Evolutionary conservation across 2,797 vertebrate species (phyloP), one percentile per base, ranked within the genome.

Genomic region (Neosilurus mollespiculum): DNA sequence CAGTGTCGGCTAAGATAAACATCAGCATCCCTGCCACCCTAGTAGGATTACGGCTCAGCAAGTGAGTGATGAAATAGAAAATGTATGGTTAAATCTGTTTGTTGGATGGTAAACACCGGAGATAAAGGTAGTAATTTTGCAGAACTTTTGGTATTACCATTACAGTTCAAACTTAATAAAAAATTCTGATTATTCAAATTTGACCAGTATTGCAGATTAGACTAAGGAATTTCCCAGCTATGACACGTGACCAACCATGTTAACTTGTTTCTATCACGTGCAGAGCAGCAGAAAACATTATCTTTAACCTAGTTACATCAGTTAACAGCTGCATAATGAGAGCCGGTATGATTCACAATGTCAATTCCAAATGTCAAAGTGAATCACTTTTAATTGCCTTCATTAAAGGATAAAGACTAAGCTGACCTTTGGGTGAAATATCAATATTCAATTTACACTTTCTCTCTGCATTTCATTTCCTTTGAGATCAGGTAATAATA

Each of bases 221-320:
- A 76, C 14, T n/a, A 18, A 70, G 79, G 49, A 79, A 84, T 83
- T 75, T 86, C 67, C 37, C 77, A 80, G 66, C 49, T 20, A 10
- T 64, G 59, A 34, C n/a, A 15, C 51, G 15, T 30, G 43, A 20
- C 22, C 30, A 80, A 59, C 72, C 77, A 84, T 91, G 84, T 88
- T 67, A 83, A 88, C 85, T 89, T 88, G 85, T 86, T 88, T 90
- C 82, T 86, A 88, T 89, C 87, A 85, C 82, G 84, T 77, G 75
- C 85, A 86, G 88, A 89, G 88, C 77, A 88, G 86, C 85, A 87
- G 88, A 90, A 89, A 80, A 86, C 87, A 90, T 90, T 89, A 89
- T 89, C 86, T 88, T 58, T 2, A 49, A 30, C 76, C 12, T 34
- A 34, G 53, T 26, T 12, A 72, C 22, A 70, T 71, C 71, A 30